Evolutionary conservation across 1,140 invertebrate genomes (phyloP), one percentile per base, ranked within the genome.

Genomic region (Zaprionus capensis): DNA sequence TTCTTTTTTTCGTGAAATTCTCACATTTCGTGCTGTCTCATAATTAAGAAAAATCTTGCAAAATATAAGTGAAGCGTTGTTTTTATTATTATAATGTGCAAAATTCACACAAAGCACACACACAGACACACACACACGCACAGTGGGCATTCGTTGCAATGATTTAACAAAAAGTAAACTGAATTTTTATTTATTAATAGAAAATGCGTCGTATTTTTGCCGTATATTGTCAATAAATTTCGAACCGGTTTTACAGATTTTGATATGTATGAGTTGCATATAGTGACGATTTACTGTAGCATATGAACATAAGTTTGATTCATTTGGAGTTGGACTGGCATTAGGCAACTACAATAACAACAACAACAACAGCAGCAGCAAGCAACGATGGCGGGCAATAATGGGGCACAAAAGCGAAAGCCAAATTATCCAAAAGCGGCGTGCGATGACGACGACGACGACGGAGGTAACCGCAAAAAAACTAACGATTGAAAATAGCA

Each of bases 1-100:
- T 76, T 73, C 71, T 57, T 31, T n/a, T 76, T 78, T 83, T 73
- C 66, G 75, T 44, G 6, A n/a, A 17, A 76, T 88, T 84, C 85
- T 88, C 84, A 84, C 81, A 87, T 84, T 87, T 88, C 81, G 85
- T 87, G 84, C 68, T 73, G 58, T 88, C 78, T 81, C 62, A 90
- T 90, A 88, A 88, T 88, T 88, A 88, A 88, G 78, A 88, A 88
- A 87, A 84, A 88, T 90, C 78, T 88, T 88, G 85, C 85, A 79
- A 88, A 90, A 84, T 90, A 74, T 78, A 78, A 87, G 87, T 80
- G 70, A 86, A 82, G 36, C 72, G 62, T 57, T 61, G 55, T 66
- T 71, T 26, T 68, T 34, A 34, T 15, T 15, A 41, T n/a, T 6
- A 41, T 70, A 58, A 59, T 57, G 53, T 59, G 66, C 68, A 64